Conservation (phyloP, 2,113 vertebrate species). For the Corvus moneduloides region DNA sequence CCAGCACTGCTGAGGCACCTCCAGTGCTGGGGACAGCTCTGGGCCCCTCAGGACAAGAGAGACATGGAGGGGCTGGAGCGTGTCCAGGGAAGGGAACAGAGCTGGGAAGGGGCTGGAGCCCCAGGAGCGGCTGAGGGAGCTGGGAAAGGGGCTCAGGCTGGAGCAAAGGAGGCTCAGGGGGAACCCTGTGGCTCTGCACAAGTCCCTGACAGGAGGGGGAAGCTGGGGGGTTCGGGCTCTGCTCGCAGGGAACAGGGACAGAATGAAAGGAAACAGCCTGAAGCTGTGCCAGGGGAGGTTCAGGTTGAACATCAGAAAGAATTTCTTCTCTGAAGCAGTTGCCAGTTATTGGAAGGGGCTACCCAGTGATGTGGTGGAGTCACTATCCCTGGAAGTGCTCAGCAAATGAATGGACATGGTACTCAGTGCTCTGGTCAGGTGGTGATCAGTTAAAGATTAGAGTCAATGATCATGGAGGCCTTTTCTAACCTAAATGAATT, state of each 20-base stretch:
- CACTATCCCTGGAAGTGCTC: accelerated
- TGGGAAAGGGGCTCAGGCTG: background rate
- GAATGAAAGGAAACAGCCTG: accelerated
- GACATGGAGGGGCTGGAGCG: background rate
- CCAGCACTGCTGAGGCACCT: no score
- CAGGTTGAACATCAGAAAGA: background rate
- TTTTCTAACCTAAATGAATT: background rate
- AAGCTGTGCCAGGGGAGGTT: accelerated
- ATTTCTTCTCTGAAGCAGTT: background rate
- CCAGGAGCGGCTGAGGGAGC: background rate
- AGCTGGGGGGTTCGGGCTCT: accelerated
- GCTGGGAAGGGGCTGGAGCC: background rate
- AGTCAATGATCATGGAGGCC: background rate
- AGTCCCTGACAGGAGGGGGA: background rate
- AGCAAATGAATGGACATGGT: accelerated
- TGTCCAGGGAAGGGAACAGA: no score
- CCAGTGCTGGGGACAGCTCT: no score
- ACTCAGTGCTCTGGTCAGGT: no score
- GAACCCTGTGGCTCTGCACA: background rate
- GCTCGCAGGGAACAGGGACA: background rate
- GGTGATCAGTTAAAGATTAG: background rate
- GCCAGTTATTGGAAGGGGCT: accelerated
- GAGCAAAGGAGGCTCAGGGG: background rate
- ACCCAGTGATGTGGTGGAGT: background rate
- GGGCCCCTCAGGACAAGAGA: no score